Percentiles rank a stretch among this genome's conserved stretches.
Conservation (phyloP, 2,113 vertebrate genomes). For the Crotalus viridis region DNA sequence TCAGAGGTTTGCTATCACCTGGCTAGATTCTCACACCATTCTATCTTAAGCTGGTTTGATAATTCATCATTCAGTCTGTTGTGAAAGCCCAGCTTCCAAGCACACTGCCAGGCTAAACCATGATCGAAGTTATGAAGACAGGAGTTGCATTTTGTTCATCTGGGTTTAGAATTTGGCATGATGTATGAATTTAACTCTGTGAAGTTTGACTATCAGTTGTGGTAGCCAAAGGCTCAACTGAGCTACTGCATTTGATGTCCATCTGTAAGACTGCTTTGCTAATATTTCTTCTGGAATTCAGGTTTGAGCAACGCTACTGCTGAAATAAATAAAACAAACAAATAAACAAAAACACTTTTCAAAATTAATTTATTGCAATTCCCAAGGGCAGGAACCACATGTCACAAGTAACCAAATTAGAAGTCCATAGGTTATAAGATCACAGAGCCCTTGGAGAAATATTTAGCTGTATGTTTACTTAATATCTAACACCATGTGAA, state of each 20-base stretch:
- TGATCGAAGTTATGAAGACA: background rate
- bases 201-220: background rate
- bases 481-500: conserved; percentile 82
- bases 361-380: conserved; percentile 67
- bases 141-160: background rate
- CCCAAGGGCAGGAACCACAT: conserved; percentile 56
- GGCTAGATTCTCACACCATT: background rate
- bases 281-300: conserved; percentile 3
- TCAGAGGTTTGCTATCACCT: background rate
- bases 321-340: background rate
- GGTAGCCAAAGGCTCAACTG: background rate
- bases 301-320: conserved; percentile 23
- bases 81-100: background rate
- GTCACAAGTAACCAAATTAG: conserved; percentile 77
- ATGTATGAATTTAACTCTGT: background rate
- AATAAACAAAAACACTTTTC: conserved; percentile 42
- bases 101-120: background rate
- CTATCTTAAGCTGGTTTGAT: background rate
- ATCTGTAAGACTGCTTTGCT: background rate
- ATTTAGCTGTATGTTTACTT: conserved; percentile 79
- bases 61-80: background rate
- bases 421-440: conserved; percentile 77
- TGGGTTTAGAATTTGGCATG: background rate
- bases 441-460: conserved; percentile 70
- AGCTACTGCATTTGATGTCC: background rate